phyloP scores from a whole-genome alignment of 2,888 invertebrate species.

The Lochmaea capreae region DNA sequence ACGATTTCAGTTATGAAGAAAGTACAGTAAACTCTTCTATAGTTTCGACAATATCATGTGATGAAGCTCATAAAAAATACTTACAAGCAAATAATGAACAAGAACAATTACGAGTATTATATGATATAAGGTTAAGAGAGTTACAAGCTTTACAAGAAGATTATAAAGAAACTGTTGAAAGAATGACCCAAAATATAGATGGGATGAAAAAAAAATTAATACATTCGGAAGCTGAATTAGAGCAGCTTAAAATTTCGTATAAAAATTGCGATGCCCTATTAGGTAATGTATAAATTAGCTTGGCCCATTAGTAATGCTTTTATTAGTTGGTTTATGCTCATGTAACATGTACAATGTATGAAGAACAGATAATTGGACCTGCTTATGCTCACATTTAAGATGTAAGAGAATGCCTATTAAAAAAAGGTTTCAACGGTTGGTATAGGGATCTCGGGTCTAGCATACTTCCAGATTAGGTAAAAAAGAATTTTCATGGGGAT shows the following conservation, averaged over 20 bases:
- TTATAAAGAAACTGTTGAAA: slow-evolving; percentile 49
- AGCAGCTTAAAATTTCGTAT: slow-evolving; percentile 53
- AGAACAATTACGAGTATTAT: slow-evolving; percentile 65
- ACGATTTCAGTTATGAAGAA: slow-evolving; percentile 76
- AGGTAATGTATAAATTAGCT: slow-evolving; percentile 38
- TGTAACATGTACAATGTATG: too few species aligned
- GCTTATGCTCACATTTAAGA: too few species aligned
- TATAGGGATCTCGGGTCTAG: too few species aligned
- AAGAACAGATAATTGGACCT: too few species aligned
- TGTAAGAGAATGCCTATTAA: too few species aligned
- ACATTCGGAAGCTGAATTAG: slow-evolving; percentile 55
- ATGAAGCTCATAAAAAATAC: slow-evolving; percentile 51
- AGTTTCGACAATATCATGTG: slow-evolving; percentile 53
- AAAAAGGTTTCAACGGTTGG: too few species aligned
- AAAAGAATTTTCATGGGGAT: too few species aligned
- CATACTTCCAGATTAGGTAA: too few species aligned
- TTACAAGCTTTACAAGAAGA: slow-evolving; percentile 51
- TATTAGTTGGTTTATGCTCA: too few species aligned
- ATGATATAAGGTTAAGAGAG: slow-evolving; percentile 64
- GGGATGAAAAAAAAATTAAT: slow-evolving; percentile 52
- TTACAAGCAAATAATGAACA: slow-evolving; percentile 50
- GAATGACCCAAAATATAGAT: slow-evolving; percentile 51
- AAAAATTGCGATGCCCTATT: slow-evolving; percentile 54
- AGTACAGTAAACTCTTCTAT: slow-evolving; percentile 58
- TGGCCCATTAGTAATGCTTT: too few species aligned